Evolutionary conservation across 2,888 invertebrate species (phyloP).

Genomic region (Dasypolia templi): DNA sequence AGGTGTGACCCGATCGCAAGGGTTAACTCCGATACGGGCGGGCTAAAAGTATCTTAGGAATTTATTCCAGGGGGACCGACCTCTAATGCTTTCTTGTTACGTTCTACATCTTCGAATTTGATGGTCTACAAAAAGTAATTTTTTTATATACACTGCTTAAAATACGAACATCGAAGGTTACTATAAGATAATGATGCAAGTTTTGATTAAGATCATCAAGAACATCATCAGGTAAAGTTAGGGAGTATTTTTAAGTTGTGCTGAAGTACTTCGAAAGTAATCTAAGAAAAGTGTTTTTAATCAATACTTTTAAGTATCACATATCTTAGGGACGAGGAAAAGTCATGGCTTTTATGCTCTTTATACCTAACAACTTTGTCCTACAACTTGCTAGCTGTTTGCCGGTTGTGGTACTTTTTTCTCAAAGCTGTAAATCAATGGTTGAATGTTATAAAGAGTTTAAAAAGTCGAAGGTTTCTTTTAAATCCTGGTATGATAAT

Average conservation of each 20-base stretch:
- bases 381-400: neutral
- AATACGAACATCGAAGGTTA: slow-evolving; percentile 80
- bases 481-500: neutral
- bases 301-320: slow-evolving; percentile 12
- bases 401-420: slow-evolving; percentile 1
- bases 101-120: slow-evolving; percentile 73
- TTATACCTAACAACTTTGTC: slow-evolving; percentile 13
- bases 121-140: slow-evolving; percentile 77
- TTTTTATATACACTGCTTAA: slow-evolving; percentile 63
- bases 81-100: slow-evolving; percentile 78
- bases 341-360: slow-evolving; percentile 32
- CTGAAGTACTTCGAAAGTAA: slow-evolving; percentile 36
- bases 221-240: slow-evolving; percentile 66
- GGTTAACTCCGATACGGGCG: slow-evolving; percentile 88
- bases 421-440: neutral
- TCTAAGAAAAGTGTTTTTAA: slow-evolving; percentile 34
- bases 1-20: slow-evolving; percentile 90
- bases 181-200: slow-evolving; percentile 69
- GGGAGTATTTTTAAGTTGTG: slow-evolving; percentile 57
- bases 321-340: slow-evolving; percentile 18
- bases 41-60: slow-evolving; percentile 89
- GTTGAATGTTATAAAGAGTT: slow-evolving; percentile 19
- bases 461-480: slow-evolving; percentile 24
- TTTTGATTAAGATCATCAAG: slow-evolving; percentile 59
- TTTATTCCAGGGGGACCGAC: slow-evolving; percentile 87